Base-by-base conservation (phyloP, 2,888 invertebrate genomes). In the Lingula anatina region DNA sequence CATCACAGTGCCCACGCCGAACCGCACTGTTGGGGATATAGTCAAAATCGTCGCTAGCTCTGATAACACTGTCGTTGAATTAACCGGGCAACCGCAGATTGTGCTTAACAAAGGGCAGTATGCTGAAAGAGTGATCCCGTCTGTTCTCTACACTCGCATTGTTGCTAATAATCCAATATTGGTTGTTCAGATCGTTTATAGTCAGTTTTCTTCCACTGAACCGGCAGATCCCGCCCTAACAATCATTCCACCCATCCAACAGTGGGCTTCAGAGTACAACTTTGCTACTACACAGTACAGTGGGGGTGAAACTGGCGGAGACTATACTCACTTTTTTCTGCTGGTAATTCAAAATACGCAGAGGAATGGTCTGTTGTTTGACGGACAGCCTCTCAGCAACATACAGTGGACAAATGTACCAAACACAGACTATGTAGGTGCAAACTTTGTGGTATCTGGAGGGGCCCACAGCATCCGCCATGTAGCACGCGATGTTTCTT, bases 191-290 rank as follows among this genome's bases (percentile, higher is more conserved):
- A 44, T 51, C 5, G 31, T 31, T 12, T 31, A 31, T 26, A 38
- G 20, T 21, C 31, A 31, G 15, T 12, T 9, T 12, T 9, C 9
- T 31, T 12, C 9, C 15, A 31, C 9, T 31, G 40, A 50, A 5
- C 5, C 36, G 15, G 31, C 31, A 5, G 60, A 60, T 41, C 59
- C 60, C 9, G 57, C 53, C 41, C 57, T 60, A 57, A 47, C 46
- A 18, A 26, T 55, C n/a, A 36, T 60, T 2, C 55, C 60, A 7
- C 54, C 58, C 9, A 31, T 15, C 9, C 9, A 15, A 15, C 31
- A 31, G 15, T 31, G 15, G 9, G 15, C 9, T 15, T 15, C 9
- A 15, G 31, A 31, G 9, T 31, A 31, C 31, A 31, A 31, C 31
- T 31, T 31, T 31, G 31, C 31, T 12, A 31, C 31, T 9, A 9